These are phyloP conservation scores for Drosophila guanche DNA, from an alignment of 1,140 invertebrate genomes.

Conservation along the genomic window DNA sequence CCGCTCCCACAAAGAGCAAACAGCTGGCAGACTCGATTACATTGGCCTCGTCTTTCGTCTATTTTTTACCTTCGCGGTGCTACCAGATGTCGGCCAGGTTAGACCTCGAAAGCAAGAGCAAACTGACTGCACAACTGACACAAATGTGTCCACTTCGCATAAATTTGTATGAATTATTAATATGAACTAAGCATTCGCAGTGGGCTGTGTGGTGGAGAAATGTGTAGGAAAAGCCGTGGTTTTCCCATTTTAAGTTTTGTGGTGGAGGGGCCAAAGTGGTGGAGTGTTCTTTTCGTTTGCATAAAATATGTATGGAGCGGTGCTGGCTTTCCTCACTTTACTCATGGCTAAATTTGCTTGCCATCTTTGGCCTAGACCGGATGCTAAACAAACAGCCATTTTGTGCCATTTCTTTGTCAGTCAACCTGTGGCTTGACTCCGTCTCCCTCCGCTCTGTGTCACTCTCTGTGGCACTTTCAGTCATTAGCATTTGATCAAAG, in stretches of 20 bases:
- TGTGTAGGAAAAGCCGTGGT: constrained; percentile 22
- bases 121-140: constrained; percentile 6
- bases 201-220: constrained; percentile 9
- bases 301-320: constrained; percentile 47
- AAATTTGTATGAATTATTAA: constrained; percentile 80
- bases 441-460: constrained; percentile 20
- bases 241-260: constrained; percentile 49
- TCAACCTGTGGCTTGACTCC: constrained; percentile 72
- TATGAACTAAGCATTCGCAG: constrained; percentile 62
- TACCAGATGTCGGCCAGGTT: constrained; percentile 38
- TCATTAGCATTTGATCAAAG: constrained; percentile 68
- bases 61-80: background rate
- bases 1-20: background rate
- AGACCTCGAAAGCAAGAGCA: constrained; percentile 9
- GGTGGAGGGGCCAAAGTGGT: constrained; percentile 3
- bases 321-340: constrained; percentile 39
- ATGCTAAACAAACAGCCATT: constrained; percentile 77
- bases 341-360: constrained; percentile 67
- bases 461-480: constrained; percentile 60
- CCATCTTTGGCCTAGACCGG: constrained; percentile 69
- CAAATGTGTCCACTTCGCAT: constrained; percentile 69
- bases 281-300: constrained; percentile 50
- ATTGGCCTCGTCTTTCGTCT: constrained; percentile 2
- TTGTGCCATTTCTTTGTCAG: constrained; percentile 65
- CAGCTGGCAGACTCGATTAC: constrained; percentile 34